Evolutionary conservation across 2,888 invertebrate genomes (phyloP).

Genomic region (Pardosa pseudoannulata): DNA sequence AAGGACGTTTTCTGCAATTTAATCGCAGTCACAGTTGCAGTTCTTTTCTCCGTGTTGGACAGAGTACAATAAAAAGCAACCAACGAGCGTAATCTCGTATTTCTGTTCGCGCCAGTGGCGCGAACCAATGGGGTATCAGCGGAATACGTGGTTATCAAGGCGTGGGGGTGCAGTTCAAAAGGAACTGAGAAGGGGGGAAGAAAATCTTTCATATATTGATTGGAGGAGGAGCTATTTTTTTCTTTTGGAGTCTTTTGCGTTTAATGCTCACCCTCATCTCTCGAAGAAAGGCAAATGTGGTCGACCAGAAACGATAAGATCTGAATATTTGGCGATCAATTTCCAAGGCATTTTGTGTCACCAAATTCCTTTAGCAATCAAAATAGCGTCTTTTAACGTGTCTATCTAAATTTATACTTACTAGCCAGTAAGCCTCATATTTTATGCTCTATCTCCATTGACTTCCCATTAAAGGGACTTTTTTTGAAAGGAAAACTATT

Average conservation of each 20-base stretch:
- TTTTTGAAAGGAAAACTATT: no score
- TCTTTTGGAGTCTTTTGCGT: neutral
- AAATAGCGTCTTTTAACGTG: no score
- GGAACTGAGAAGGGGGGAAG: neutral
- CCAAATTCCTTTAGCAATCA: no score
- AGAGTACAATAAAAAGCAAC: conserved; percentile 63
- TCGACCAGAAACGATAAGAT: neutral
- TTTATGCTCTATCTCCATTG: no score
- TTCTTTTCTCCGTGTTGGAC: conserved; percentile 47
- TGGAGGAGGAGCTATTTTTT: conserved; percentile 16
- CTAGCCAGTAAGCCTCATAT: no score
- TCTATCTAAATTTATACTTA: no score
- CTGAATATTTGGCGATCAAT: neutral
- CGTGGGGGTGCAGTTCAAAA: conserved; percentile 13
- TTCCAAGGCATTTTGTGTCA: no score
- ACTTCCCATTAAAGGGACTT: no score
- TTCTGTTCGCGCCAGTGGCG: conserved; percentile 59
- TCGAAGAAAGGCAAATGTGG: neutral
- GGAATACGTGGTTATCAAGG: conserved; percentile 66
- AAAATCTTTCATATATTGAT: conserved; percentile 50
- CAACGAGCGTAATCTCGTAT: conserved; percentile 63
- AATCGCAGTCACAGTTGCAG: conserved; percentile 50
- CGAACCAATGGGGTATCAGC: conserved; percentile 68
- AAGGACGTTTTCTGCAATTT: conserved; percentile 49
- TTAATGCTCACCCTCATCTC: neutral